Evolutionary conservation across 1,140 invertebrate genomes (phyloP), one percentile per base, ranked within the genome.

Genomic region (Aphaenogaster ashmeadi): DNA sequence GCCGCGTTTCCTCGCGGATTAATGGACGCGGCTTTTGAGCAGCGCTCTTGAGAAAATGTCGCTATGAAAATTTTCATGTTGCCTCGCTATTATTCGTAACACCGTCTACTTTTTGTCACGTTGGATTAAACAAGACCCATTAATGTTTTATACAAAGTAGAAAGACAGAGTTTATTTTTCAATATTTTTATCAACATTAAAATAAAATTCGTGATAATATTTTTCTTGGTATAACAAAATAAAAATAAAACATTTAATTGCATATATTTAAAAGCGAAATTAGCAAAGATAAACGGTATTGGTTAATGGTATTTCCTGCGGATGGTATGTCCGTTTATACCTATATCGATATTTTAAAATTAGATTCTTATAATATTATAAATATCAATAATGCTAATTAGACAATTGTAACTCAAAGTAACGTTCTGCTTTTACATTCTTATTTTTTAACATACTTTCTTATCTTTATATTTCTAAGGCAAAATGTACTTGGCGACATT

Each of bases 1-100:
- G 27, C 80, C 67, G 56, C 80, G 54, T 84, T 60, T 84, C 54
- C 80, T 74, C 80, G 69, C 80, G 80, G 80, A 84, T 84, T 84
- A 84, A 84, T 84, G 69, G 54, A 60, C 80, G 80, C 56, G 33
- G 69, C 67, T 74, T 84, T 60, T 74, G 69, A 84, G 54, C 67
- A 13, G 67, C 72, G 33, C 54, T 58, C 52, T 83, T 74, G 80
- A 83, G 80, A 47, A 83, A 74, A 84, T 36, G 69, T 74, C 47
- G 27, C 69, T 60, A 74, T 74, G 69, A 56, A 74, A 44, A 83
- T 83, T 58, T 72, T 60, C 67, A 47, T 33, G 80, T n/a, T 44
- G 36, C 38, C 41, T 15, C 50, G 41, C 54, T 36, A 71, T 69
- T 81, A 64, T 56, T 54, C 78, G 33, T 50, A 41, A 74, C 50